Evolutionary conservation across 2,888 invertebrate genomes (phyloP).

Genomic region (Dyspetes luteomarginatus): DNA sequence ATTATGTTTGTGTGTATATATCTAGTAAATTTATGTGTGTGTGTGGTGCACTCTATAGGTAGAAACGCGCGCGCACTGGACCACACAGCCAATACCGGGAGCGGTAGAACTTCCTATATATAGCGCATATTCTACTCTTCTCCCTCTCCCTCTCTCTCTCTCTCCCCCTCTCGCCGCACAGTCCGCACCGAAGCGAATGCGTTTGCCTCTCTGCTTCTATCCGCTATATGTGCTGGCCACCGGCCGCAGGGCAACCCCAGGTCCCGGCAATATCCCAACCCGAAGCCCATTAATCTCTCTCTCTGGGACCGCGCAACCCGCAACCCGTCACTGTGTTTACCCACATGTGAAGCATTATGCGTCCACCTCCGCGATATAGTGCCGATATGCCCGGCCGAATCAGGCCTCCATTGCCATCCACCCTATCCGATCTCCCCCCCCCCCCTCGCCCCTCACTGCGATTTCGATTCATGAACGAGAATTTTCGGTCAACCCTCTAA

Average conservation of each 20-base stretch:
- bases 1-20: not conserved
- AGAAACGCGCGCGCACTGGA: constrained; percentile 41
- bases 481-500: constrained; percentile 50
- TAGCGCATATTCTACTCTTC: constrained; percentile 12
- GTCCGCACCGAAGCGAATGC: constrained; percentile 37
- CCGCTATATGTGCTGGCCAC: constrained; percentile 48
- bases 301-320: constrained; percentile 80
- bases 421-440: not conserved
- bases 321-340: constrained; percentile 83
- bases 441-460: not conserved
- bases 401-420: constrained; percentile 51
- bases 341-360: constrained; percentile 83
- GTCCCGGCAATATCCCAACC: constrained; percentile 72
- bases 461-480: constrained; percentile 61
- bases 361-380: constrained; percentile 82
- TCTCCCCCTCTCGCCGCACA: not conserved
- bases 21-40: not conserved
- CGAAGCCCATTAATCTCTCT: constrained; percentile 82
- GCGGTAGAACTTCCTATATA: constrained; percentile 49
- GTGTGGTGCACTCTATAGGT: constrained; percentile 20
- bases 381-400: constrained; percentile 62
- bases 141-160: not conserved
- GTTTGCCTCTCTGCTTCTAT: constrained; percentile 11
- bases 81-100: constrained; percentile 52
- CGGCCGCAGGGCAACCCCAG: constrained; percentile 63